These are phyloP conservation scores for Zaprionus ghesquierei DNA, from an alignment of 1,140 invertebrate species.

Conservation along the genomic window DNA sequence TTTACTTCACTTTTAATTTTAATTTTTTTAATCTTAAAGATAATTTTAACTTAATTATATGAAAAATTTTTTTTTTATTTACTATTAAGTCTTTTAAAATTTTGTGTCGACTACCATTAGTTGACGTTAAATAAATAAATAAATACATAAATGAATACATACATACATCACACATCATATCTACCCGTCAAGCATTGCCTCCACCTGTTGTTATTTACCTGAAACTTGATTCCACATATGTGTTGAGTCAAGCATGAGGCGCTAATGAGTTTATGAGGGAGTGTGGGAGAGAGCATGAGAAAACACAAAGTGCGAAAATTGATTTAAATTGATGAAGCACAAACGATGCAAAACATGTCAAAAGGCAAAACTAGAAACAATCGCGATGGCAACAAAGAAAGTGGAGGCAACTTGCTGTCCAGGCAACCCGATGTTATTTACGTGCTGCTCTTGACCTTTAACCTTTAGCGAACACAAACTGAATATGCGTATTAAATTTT, in stretches of 20 bases:
- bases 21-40: too few relatives aligned
- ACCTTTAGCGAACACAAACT: background rate
- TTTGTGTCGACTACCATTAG: too few relatives aligned
- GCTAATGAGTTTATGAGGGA: background rate
- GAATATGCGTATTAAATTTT: conserved; percentile 12
- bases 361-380: background rate
- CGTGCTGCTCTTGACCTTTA: background rate
- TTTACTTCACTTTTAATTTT: too few relatives aligned
- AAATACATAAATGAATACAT: too few relatives aligned
- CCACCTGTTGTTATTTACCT: background rate
- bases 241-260: background rate
- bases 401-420: background rate
- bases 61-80: too few relatives aligned
- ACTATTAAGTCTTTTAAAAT: too few relatives aligned
- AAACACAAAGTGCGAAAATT: background rate
- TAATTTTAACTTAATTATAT: too few relatives aligned
- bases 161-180: background rate
- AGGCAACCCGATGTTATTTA: conserved; percentile 21
- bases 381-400: background rate
- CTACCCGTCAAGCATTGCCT: background rate
- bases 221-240: conserved; percentile 4
- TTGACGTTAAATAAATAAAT: too few relatives aligned
- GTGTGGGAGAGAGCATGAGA: background rate
- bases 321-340: background rate
- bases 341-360: background rate